phyloP scores from a whole-genome alignment of 37 sponge, comb jelly and placozoan genomes.

The Theonella swinhoei region DNA sequence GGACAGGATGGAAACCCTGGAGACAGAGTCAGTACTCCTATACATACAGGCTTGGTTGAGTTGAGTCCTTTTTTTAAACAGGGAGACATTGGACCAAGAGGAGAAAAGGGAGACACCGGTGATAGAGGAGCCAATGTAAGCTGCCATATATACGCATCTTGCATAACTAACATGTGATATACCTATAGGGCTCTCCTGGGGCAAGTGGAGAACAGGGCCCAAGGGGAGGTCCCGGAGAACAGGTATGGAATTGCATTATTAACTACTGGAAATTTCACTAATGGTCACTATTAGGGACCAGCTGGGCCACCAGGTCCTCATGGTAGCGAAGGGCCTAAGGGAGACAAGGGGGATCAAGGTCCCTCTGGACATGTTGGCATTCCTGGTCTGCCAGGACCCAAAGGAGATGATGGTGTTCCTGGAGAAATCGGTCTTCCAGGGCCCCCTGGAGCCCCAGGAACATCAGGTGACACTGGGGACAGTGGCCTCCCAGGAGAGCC shows the following conservation, averaged over 20 bases:
- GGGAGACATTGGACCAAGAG: constrained; percentile 14
- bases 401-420: constrained; percentile 60
- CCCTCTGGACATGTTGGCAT: constrained; percentile 38
- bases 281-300: constrained; percentile 28
- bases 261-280: background rate
- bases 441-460: constrained; percentile 51
- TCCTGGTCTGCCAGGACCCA: constrained; percentile 47
- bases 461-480: constrained; percentile 65
- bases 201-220: constrained; percentile 59
- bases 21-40: constrained; percentile 28
- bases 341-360: constrained; percentile 59
- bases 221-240: constrained; percentile 56
- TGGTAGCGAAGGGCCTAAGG: constrained; percentile 33
- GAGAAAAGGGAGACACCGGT: constrained; percentile 73
- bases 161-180: background rate
- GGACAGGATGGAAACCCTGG: constrained; percentile 50
- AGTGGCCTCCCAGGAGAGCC: constrained; percentile 63
- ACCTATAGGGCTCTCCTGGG: constrained; percentile 45
- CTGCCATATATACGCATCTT: background rate
- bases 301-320: constrained; percentile 41
- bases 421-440: constrained; percentile 63
- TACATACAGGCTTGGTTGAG: constrained; percentile 20
- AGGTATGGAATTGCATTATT: constrained; percentile 10
- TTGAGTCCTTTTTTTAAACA: background rate
- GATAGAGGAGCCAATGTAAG: constrained; percentile 55